Percentiles rank a stretch among this genome's conserved stretches.
These are phyloP conservation scores for Aphidius colemani DNA, from an alignment of 2,888 invertebrate species.

Conservation along the genomic window DNA sequence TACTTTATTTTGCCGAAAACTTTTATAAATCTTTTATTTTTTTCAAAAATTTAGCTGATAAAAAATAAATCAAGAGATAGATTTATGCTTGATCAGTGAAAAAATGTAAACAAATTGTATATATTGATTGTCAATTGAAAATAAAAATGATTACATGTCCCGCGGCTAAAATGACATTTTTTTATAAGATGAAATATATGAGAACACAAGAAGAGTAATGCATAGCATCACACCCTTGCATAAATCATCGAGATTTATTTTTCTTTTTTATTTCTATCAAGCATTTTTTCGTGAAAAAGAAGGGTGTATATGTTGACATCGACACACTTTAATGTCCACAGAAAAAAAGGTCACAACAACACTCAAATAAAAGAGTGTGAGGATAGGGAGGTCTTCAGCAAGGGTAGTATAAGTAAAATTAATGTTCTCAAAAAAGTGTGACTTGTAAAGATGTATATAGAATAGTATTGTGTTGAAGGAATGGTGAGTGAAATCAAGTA, in stretches of 20 bases:
- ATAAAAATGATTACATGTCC: no score
- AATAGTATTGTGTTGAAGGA: no score
- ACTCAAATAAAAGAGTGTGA: not conserved
- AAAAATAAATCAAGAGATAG: not conserved
- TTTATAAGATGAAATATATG: conserved; percentile 1
- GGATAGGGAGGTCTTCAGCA: no score
- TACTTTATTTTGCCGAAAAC: conserved; percentile 3
- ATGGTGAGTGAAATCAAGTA: no score
- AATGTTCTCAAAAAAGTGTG: no score
- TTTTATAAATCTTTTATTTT: conserved; percentile 10
- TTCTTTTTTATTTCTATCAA: conserved; percentile 15
- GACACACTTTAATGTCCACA: not conserved
- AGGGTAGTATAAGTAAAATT: no score
- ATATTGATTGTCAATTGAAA: no score
- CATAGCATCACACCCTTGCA: conserved; percentile 16
- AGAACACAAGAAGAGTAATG: conserved; percentile 5
- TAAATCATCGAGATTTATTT: conserved; percentile 33
- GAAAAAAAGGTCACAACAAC: not conserved
- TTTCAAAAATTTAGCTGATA: not conserved
- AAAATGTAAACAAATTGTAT: not conserved
- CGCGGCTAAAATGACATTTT: no score
- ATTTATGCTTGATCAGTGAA: not conserved
- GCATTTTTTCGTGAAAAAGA: not conserved
- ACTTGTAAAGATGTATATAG: no score
- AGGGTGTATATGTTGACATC: not conserved